Evolutionary conservation across 2,113 vertebrate genomes (phyloP).

Genomic region (Corythornis vintsioides): DNA sequence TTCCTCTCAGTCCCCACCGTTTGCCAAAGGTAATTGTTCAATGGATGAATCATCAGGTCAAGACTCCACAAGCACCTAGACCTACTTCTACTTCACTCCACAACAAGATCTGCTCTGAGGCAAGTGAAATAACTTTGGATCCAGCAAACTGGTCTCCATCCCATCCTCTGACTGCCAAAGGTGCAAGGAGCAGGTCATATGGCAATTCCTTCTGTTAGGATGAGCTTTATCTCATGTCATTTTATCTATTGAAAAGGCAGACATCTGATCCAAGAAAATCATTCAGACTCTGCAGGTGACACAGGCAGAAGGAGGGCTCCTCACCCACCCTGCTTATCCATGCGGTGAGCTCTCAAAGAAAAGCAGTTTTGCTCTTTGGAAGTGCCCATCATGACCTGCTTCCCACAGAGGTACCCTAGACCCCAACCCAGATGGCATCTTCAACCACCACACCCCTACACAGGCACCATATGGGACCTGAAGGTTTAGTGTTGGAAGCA

Average conservation of each 20-base stretch:
- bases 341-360: neutral
- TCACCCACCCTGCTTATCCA: neutral
- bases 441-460: neutral
- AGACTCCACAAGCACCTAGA: neutral
- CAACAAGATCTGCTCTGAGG: neutral
- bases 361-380: neutral
- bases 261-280: neutral
- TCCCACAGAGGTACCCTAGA: neutral
- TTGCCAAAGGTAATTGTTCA: neutral
- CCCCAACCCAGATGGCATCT: neutral
- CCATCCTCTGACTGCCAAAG: neutral
- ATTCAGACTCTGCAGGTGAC: neutral
- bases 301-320: neutral
- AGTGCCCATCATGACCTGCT: neutral
- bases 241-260: neutral
- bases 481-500: neutral
- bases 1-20: neutral
- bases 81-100: neutral
- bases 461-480: fast-evolving
- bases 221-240: neutral
- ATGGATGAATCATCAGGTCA: neutral
- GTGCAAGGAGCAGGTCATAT: neutral
- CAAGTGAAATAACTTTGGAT: neutral
- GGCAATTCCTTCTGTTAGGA: neutral
- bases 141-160: neutral